phyloP scores from a whole-genome alignment of 1,140 invertebrate genomes.

The Anastatus disparis region DNA sequence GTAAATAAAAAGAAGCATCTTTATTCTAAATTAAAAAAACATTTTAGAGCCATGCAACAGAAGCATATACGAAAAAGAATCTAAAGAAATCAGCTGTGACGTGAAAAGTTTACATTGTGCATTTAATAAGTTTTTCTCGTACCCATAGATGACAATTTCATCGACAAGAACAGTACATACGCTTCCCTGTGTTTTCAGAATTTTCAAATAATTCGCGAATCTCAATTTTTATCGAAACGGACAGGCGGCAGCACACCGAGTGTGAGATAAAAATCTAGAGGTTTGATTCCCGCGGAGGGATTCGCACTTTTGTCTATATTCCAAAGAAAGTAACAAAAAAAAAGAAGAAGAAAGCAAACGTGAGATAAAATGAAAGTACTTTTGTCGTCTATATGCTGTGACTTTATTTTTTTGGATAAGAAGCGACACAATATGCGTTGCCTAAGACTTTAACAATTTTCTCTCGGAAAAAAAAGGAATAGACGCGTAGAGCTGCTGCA shows the following conservation, averaged over 20 bases:
- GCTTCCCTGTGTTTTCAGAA: too few species aligned
- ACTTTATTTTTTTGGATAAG: too few species aligned
- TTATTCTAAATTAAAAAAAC: too few species aligned
- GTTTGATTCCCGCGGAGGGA: slow-evolving; percentile 24
- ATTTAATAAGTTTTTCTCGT: slow-evolving; percentile 19
- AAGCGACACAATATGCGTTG: slow-evolving; percentile 23
- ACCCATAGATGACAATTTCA: too few species aligned
- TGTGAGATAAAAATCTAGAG: slow-evolving; percentile 2
- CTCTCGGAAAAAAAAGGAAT: not conserved
- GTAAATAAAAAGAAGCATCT: too few species aligned
- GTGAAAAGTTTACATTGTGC: not conserved
- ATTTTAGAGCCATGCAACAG: too few species aligned
- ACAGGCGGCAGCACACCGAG: not conserved
- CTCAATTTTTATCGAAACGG: slow-evolving; percentile 19
- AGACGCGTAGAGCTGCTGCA: not conserved
- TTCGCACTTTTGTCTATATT: slow-evolving; percentile 33
- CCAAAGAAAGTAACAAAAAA: too few species aligned
- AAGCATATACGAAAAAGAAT: too few species aligned
- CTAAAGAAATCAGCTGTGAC: not conserved
- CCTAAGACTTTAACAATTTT: slow-evolving; percentile 20
- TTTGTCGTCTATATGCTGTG: too few species aligned
- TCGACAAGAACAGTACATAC: too few species aligned
- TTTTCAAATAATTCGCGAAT: not conserved
- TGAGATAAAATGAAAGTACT: slow-evolving; percentile 30
- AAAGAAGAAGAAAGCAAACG: too few species aligned